These are phyloP conservation scores for Molossus molossus DNA, from an alignment of 2,797 vertebrate genomes.

Conservation along the genomic window DNA sequence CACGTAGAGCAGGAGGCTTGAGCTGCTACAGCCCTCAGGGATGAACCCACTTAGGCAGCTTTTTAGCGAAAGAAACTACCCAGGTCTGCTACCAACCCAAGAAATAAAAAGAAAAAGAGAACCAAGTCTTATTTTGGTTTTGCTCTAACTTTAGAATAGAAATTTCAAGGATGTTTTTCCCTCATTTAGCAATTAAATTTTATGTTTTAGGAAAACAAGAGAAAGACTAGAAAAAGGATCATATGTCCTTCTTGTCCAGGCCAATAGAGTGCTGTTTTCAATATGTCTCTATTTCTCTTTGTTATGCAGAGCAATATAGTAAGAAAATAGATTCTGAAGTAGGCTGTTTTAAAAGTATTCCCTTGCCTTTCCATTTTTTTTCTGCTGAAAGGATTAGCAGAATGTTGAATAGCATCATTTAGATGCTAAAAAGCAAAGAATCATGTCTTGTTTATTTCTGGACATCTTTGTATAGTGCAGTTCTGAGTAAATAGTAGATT, in stretches of 20 bases:
- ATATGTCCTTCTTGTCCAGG: neutral
- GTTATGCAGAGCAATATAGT: neutral
- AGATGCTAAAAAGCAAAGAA: slow-evolving; percentile 46
- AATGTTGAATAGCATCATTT: neutral
- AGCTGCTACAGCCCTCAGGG: neutral
- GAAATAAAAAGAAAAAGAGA: neutral
- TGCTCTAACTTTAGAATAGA: slow-evolving; percentile 15
- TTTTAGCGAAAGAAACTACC: slow-evolving; percentile 6
- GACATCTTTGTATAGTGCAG: neutral
- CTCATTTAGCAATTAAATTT: neutral
- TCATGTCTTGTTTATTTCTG: slow-evolving; percentile 29
- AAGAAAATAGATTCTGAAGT: slow-evolving; percentile 15
- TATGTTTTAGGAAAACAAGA: neutral
- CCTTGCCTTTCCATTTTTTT: neutral
- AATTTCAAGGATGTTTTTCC: neutral
- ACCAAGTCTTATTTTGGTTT: neutral
- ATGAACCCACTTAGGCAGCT: neutral
- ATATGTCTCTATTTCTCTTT: neutral
- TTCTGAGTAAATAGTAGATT: neutral
- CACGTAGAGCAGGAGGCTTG: neutral
- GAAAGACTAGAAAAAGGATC: neutral
- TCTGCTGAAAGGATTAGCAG: slow-evolving; percentile 29
- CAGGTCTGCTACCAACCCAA: neutral
- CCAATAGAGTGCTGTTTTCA: neutral
- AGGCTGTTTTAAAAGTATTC: neutral